These are phyloP conservation scores for Caenorhabditis macrosperma DNA, from an alignment of 2,888 invertebrate genomes.

Conservation along the genomic window DNA sequence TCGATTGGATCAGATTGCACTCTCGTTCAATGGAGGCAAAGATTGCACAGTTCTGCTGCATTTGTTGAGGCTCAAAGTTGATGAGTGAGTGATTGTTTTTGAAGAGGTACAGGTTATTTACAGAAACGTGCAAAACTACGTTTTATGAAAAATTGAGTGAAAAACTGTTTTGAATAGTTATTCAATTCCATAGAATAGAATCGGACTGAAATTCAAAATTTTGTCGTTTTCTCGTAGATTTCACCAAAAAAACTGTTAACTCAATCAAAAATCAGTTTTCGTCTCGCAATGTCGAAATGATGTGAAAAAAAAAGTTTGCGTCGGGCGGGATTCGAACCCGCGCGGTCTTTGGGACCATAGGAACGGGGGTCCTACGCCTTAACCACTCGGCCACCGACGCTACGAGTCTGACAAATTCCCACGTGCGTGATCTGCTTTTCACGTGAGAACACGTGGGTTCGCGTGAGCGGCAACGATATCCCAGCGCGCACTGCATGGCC, in stretches of 20 bases:
- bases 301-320: constrained; percentile 3
- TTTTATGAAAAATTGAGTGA: background rate
- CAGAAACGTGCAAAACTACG: background rate
- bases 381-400: constrained; percentile 2
- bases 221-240: no score
- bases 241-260: no score
- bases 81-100: constrained; percentile 71
- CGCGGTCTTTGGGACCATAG: background rate
- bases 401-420: no score
- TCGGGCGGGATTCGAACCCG: constrained; percentile 2
- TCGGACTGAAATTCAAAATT: no score
- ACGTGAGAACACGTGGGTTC: no score
- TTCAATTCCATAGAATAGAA: no score
- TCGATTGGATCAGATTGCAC: constrained; percentile 87
- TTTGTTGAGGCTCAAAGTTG: constrained; percentile 81
- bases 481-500: no score
- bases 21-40: constrained; percentile 98
- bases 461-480: no score
- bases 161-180: no score
- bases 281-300: no score
- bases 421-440: no score
- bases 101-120: background rate
- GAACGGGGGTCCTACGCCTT: background rate
- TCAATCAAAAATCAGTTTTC: background rate
- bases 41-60: constrained; percentile 95